Base-by-base conservation (phyloP, 2,797 vertebrate species). In the Capromys pilorides region DNA sequence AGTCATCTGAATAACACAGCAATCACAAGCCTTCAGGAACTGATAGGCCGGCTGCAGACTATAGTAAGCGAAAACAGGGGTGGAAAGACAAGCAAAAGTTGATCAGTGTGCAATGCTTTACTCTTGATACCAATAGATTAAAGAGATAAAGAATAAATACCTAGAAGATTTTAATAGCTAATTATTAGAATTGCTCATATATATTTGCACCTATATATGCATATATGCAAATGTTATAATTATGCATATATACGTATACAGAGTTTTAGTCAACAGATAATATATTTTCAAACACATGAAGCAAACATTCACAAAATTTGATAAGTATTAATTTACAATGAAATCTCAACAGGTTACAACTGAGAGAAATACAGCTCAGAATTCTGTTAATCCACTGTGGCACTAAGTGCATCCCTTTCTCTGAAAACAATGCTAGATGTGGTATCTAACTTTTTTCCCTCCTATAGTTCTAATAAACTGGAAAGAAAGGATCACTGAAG, bases 231-330 rank as follows among this genome's bases (percentile, higher is more conserved):
- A 78, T 78, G 16, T 51, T 33, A 21, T 51, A 28, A 18, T 49
- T 78, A 33, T 39, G 14, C 22, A 57, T 36, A 6, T 71, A 1
- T 67, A 33, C 21, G 8, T 75, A 59, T 9, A 67, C 66, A 33
- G 54, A 39, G 39, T 67, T 81, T 78, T 62, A 91, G 49, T 81
- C 61, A 16, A 61, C n/a, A 83, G 77, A 79, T 54, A 39, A 73
- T 24, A 24, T 18, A n/a, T 94, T 84, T 94, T 79, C 45, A 49
- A 78, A 54, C 24, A 62, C n/a, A 39, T 19, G 13, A 88, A 88
- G 22, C 54, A 75, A 88, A 78, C n/a, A 39, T 31, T 62, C 67
- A 71, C n/a, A 64, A n/a, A 71, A 75, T 39, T 36, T 33, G 57
- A n/a, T 31, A 22, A 11, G 33, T 45, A n/a, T 57, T 45, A 73